Percentiles rank a stretch among this genome's conserved stretches.
phyloP scores from a whole-genome alignment of 2,113 vertebrate species.

The Ranitomeya imitator region DNA sequence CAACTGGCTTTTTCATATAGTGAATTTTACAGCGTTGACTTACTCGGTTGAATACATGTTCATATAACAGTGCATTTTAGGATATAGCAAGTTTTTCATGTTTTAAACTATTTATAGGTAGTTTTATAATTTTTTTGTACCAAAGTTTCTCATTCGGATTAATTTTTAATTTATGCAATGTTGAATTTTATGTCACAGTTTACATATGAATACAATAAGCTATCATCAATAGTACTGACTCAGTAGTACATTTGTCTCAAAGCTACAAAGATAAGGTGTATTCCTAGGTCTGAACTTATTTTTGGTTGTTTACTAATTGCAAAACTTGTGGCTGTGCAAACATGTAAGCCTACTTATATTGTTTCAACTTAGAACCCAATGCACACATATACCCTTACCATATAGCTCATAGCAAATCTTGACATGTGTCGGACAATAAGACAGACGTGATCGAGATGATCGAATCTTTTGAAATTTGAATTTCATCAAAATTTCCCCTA shows the following conservation, averaged over 20 bases:
- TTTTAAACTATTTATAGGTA: conserved; percentile 9
- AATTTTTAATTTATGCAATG: conserved; percentile 25
- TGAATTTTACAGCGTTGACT: not conserved
- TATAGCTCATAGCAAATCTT: not conserved
- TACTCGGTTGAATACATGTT: not conserved
- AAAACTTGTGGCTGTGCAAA: not conserved
- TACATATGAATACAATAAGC: conserved; percentile 66
- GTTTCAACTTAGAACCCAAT: not conserved
- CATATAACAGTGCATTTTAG: conserved; percentile 16
- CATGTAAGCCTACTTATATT: not conserved
- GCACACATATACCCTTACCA: not conserved
- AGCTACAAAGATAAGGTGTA: conserved; percentile 60
- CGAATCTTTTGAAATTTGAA: too few species aligned
- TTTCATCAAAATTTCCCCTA: too few species aligned
- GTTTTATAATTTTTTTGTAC: conserved; percentile 67
- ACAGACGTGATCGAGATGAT: not conserved
- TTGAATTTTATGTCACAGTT: conserved; percentile 22
- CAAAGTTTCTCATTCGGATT: conserved; percentile 65
- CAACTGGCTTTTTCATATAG: not conserved
- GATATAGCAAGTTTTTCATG: conserved; percentile 14
- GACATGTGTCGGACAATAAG: not conserved
- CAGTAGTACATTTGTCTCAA: conserved; percentile 68
- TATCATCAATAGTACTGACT: conserved; percentile 71
- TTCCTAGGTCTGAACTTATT: not conserved
- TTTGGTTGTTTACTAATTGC: not conserved